Evolutionary conservation across 1,140 invertebrate genomes (phyloP).

Genomic region (Idris sp.): DNA sequence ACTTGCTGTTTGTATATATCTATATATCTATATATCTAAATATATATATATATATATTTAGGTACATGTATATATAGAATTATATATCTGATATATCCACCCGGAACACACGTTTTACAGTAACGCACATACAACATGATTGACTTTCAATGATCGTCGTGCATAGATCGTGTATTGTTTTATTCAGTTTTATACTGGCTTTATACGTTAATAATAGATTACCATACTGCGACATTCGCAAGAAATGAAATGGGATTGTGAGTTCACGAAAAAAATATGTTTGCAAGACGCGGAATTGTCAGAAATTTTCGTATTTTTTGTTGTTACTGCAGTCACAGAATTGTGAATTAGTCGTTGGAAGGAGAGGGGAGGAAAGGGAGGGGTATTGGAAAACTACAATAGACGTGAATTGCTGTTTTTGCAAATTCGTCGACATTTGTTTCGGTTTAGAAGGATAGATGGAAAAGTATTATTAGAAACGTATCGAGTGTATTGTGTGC

Average conservation of each 20-base stretch:
- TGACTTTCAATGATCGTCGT: slow-evolving; percentile 35
- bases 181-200: slow-evolving; percentile 38
- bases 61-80: no score
- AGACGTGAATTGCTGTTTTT: no score
- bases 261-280: slow-evolving; percentile 13
- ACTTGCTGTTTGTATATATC: no score
- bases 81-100: slow-evolving; percentile 7
- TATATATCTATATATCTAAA: not conserved
- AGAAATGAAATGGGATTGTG: slow-evolving; percentile 30
- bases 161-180: slow-evolving; percentile 35
- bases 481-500: no score
- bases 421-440: no score
- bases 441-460: no score
- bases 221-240: slow-evolving; percentile 7
- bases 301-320: no score
- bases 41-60: slow-evolving; percentile 1
- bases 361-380: no score
- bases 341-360: slow-evolving; percentile 22
- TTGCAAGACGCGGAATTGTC: slow-evolving; percentile 13
- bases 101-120: slow-evolving; percentile 21
- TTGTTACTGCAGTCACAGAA: slow-evolving; percentile 1
- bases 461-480: no score
- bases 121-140: slow-evolving; percentile 16
- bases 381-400: no score
- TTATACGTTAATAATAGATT: slow-evolving; percentile 44